phyloP scores from a whole-genome alignment of 2,113 vertebrate genomes.

The Platysternon megacephalum region DNA sequence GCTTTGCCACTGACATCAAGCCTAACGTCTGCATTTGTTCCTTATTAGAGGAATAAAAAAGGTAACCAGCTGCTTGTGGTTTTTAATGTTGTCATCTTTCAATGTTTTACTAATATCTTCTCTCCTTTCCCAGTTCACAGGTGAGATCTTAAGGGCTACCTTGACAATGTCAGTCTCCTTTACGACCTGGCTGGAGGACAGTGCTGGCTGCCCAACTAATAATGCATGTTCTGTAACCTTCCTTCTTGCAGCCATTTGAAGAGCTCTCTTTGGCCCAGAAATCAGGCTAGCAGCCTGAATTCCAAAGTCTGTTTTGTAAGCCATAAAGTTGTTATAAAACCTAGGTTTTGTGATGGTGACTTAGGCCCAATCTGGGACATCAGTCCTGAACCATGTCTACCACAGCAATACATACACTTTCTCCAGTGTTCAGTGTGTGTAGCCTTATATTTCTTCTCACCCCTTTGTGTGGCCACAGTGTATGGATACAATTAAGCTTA shows the following conservation, averaged over 20 bases:
- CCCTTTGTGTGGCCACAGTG: neutral
- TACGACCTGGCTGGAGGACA: neutral
- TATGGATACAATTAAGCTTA: neutral
- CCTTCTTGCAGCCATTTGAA: neutral
- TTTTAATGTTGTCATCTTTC: constrained; percentile 27
- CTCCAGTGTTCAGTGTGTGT: rapidly evolving
- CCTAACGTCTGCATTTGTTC: neutral
- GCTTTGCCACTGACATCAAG: neutral
- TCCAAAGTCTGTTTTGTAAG: neutral
- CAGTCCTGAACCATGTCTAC: neutral
- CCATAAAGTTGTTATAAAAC: neutral
- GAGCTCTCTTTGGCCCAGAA: neutral
- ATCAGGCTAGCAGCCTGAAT: neutral
- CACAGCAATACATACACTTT: rapidly evolving
- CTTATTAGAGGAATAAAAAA: neutral
- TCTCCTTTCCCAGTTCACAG: neutral
- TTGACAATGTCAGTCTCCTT: neutral
- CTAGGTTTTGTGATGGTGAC: neutral
- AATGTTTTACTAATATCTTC: neutral
- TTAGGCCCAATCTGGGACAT: neutral
- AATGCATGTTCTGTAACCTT: neutral
- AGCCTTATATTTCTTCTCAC: neutral
- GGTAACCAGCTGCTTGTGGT: neutral
- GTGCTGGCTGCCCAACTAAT: neutral
- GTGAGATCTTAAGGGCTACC: neutral